phyloP scores from a whole-genome alignment of 2,888 invertebrate species.

The Thecophora atra region DNA sequence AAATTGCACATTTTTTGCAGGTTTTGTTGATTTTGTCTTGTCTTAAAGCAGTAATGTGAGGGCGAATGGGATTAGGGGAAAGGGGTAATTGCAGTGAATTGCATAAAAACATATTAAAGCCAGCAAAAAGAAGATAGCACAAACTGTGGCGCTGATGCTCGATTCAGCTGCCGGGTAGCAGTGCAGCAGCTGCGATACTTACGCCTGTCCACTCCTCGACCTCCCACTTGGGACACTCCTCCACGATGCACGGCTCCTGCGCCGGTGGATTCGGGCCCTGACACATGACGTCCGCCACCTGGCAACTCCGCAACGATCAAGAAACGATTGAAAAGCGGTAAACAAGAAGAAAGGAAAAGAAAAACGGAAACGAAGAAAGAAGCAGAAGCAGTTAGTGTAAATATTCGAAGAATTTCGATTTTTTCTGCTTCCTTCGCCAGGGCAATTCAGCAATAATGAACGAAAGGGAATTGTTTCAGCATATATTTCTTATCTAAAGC shows the following conservation, averaged over 20 bases:
- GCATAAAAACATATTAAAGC: neutral
- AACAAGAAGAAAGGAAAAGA: slow-evolving; percentile 32
- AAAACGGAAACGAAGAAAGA: slow-evolving; percentile 42
- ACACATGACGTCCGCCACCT: slow-evolving; percentile 84
- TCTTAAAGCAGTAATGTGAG: neutral
- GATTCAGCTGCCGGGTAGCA: slow-evolving; percentile 1
- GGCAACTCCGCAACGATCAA: slow-evolving; percentile 45
- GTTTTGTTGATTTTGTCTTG: no score
- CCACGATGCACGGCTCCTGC: slow-evolving; percentile 83
- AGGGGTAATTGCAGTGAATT: no score
- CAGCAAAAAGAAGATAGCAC: neutral
- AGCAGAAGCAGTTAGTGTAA: slow-evolving; percentile 12
- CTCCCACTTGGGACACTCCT: slow-evolving; percentile 89
- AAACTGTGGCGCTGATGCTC: slow-evolving; percentile 50
- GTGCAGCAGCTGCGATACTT: slow-evolving; percentile 66
- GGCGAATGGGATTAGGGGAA: neutral
- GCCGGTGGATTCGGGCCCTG: slow-evolving; percentile 77
- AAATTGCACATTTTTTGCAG: no score
- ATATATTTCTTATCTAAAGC: no score
- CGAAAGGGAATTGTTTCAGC: slow-evolving; percentile 13
- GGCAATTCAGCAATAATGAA: slow-evolving; percentile 7
- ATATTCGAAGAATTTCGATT: slow-evolving; percentile 16
- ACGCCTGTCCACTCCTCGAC: slow-evolving; percentile 91
- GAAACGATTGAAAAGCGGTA: no score
- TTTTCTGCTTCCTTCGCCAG: neutral